phyloP scores from a whole-genome alignment of 2,888 invertebrate genomes.

The Dryobotodes eremita region DNA sequence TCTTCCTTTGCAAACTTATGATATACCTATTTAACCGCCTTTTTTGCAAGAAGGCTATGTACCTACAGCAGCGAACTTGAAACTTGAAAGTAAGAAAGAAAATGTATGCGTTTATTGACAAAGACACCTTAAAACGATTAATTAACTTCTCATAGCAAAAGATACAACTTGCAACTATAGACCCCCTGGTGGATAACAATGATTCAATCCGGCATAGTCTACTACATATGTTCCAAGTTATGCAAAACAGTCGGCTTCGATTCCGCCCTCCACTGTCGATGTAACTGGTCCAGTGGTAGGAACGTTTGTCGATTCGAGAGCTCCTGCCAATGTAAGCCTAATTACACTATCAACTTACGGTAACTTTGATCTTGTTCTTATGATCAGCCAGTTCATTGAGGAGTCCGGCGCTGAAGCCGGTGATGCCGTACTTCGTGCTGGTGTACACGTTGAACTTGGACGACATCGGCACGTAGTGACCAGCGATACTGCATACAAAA shows the following conservation, averaged over 20 bases:
- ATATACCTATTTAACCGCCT: background rate
- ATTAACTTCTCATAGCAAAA: background rate
- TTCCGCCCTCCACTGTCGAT: background rate
- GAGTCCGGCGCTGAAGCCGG: slow-evolving; percentile 86
- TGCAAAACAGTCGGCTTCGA: background rate
- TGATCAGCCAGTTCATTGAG: slow-evolving; percentile 84
- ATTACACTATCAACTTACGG: slow-evolving; percentile 63
- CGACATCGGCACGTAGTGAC: slow-evolving; percentile 77
- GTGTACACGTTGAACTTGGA: slow-evolving; percentile 84
- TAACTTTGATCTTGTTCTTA: slow-evolving; percentile 81
- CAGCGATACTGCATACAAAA: slow-evolving; percentile 74
- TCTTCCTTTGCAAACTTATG: background rate
- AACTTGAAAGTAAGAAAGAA: background rate
- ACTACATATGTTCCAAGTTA: background rate
- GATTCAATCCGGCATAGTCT: background rate
- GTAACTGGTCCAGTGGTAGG: background rate
- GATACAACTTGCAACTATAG: background rate
- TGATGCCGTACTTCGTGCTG: slow-evolving; percentile 89
- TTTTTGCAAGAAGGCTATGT: too few relatives aligned
- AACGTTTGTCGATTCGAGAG: background rate
- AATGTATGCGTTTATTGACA: background rate
- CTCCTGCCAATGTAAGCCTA: background rate
- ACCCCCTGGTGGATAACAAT: background rate
- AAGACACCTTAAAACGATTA: background rate
- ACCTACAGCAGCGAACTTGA: background rate